These are phyloP conservation scores for Loxodonta africana DNA, from an alignment of 2,113 vertebrate genomes.

Conservation along the genomic window DNA sequence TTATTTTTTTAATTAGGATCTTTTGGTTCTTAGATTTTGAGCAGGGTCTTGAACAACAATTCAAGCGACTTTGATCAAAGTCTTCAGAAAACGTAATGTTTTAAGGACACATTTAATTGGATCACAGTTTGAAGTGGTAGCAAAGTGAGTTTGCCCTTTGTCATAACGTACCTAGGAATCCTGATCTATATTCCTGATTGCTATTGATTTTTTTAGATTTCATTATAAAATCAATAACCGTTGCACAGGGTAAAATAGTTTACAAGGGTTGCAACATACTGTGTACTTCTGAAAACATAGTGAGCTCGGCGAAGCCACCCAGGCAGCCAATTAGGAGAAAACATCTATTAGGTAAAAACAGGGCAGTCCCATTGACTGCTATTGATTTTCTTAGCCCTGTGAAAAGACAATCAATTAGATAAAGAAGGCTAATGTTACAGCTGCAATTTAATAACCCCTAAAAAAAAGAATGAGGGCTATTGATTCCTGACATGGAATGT, in stretches of 20 bases:
- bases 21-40: constrained; percentile 64
- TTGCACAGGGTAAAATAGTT: constrained; percentile 91
- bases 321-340: constrained; percentile 92
- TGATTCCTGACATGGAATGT: constrained; percentile 92
- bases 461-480: constrained; percentile 90
- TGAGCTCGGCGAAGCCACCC: constrained; percentile 90
- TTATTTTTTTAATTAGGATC: constrained; percentile 49
- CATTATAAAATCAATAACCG: constrained; percentile 94
- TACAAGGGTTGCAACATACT: constrained; percentile 91
- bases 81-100: constrained; percentile 85
- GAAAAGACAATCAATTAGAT: constrained; percentile 95
- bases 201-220: constrained; percentile 94
- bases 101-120: constrained; percentile 89
- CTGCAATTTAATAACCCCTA: constrained; percentile 93
- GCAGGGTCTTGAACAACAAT: constrained; percentile 61
- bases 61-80: constrained; percentile 82
- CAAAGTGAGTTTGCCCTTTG: constrained; percentile 89
- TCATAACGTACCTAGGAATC: constrained; percentile 89
- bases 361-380: constrained; percentile 91
- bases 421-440: constrained; percentile 94
- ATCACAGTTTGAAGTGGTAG: constrained; percentile 89
- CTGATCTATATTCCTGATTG: constrained; percentile 93
- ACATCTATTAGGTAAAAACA: constrained; percentile 92
- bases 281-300: constrained; percentile 90
- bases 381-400: constrained; percentile 93